These are phyloP conservation scores for Lepeophtheirus nordmannii DNA, from an alignment of 2,888 invertebrate species.

Conservation along the genomic window DNA sequence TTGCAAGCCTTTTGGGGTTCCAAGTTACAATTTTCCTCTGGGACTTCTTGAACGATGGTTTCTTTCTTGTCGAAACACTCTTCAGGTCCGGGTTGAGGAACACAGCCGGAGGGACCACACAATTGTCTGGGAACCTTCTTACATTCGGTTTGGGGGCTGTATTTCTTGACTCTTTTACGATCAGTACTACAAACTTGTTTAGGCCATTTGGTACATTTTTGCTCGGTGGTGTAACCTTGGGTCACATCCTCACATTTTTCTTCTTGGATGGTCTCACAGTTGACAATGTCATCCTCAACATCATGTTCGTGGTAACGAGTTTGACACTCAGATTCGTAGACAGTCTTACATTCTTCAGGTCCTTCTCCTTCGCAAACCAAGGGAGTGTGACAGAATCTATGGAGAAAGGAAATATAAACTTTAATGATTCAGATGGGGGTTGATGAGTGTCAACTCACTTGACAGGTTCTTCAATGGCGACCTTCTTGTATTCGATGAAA, in stretches of 20 bases:
- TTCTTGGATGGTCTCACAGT: conserved; percentile 18
- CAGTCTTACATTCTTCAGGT: conserved; percentile 16
- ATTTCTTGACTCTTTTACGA: conserved; percentile 16
- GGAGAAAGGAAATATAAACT: neutral
- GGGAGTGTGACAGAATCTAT: neutral
- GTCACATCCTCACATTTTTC: conserved; percentile 18
- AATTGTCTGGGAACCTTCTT: conserved; percentile 16
- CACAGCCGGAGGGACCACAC: conserved; percentile 18
- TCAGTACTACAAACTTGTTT: conserved; percentile 11
- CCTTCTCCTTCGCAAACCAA: conserved; percentile 7
- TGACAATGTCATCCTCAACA: conserved; percentile 19
- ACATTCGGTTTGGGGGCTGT: conserved; percentile 14
- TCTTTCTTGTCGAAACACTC: conserved; percentile 19
- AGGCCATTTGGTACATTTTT: conserved; percentile 22
- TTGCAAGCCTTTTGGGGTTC: conserved; percentile 13
- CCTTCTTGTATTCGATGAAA: conserved; percentile 21
- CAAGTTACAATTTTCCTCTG: conserved; percentile 11
- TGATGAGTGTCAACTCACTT: neutral
- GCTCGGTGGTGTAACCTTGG: conserved; percentile 17
- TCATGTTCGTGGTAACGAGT: conserved; percentile 20
- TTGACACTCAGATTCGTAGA: conserved; percentile 18
- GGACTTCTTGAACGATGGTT: conserved; percentile 18
- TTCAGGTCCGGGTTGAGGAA: conserved; percentile 9
- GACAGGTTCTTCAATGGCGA: conserved; percentile 15
- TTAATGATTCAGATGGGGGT: no score